Evolutionary conservation across 2,113 vertebrate species (phyloP).

Genomic region (Gnathonemus echidnorhynchus): DNA sequence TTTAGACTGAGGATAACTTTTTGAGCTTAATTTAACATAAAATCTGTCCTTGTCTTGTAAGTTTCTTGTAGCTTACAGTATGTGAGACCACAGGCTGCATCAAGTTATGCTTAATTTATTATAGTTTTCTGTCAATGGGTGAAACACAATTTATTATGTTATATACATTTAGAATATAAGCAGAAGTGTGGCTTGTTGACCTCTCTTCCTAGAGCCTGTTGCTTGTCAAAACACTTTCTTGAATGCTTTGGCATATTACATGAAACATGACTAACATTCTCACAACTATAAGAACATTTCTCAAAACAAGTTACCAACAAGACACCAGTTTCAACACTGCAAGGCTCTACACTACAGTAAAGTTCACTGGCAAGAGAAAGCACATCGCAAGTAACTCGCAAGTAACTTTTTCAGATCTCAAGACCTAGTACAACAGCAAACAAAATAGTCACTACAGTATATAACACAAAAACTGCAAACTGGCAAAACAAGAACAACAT

Average conservation of each 20-base stretch:
- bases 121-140: background rate
- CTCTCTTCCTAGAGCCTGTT: background rate
- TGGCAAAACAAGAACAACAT: background rate
- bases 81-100: background rate
- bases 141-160: background rate
- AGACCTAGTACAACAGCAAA: background rate
- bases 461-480: background rate
- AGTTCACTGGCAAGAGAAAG: background rate
- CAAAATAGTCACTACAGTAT: background rate
- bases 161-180: background rate
- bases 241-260: background rate
- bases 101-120: background rate
- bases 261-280: background rate
- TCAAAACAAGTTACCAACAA: background rate
- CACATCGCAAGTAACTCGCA: background rate
- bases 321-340: background rate
- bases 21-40: background rate
- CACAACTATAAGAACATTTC: no score
- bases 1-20: background rate
- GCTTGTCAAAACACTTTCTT: background rate
- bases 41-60: background rate
- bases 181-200: background rate
- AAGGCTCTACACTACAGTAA: background rate
- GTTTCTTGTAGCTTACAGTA: background rate
- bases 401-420: background rate